Evolutionary conservation across 2,888 invertebrate genomes (phyloP), one percentile per base, ranked within the genome.

Genomic region (Acrobasis repandana): DNA sequence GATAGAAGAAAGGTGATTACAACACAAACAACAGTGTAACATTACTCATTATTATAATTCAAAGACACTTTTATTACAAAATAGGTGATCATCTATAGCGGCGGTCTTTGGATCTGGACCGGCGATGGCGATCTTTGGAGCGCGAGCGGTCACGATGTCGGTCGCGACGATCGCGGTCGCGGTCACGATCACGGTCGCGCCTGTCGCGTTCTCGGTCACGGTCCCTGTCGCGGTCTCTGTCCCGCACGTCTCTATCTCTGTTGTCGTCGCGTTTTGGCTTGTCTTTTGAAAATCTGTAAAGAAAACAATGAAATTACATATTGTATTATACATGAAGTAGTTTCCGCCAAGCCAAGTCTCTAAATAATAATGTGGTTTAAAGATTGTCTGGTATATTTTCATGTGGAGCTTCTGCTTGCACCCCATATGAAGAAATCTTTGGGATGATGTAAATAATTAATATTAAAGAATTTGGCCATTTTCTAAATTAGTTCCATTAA

Each of bases 241-340:
- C 86, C 3, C 82, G 75, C n/a, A n/a, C 14, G 2, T 82, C 84
- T 38, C 80, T 74, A 10, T 72, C 80, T 67, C 79, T 86, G 14
- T 54, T 28, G 49, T 90, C 88, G 56, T 92, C 92, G 8, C 90
- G 85, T 63, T 88, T 86, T 34, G 80, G 70, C 75, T 83, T 86
- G 62, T 93, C 90, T 79, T 88, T 90, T 66, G 83, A 68, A 66
- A 92, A 91, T 71, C 93, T 93, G 79, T n/a, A 86, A 85, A 46
- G 66, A 69, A 70, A 69, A 63, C 56, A 64, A 57, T 34, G 46
- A 52, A 60, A 11, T 28, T 2, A 28, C 28, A 28, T 28, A 28
- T 28, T 28, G 2, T 28, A 28, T 2, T 28, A 28, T 8, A 28
- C 28, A 28, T 28, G 6, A 28, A 5, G 8, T 5, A 28, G 28